Base-by-base conservation (phyloP, 2,888 invertebrate species). In the Drymonia ruficornis region DNA sequence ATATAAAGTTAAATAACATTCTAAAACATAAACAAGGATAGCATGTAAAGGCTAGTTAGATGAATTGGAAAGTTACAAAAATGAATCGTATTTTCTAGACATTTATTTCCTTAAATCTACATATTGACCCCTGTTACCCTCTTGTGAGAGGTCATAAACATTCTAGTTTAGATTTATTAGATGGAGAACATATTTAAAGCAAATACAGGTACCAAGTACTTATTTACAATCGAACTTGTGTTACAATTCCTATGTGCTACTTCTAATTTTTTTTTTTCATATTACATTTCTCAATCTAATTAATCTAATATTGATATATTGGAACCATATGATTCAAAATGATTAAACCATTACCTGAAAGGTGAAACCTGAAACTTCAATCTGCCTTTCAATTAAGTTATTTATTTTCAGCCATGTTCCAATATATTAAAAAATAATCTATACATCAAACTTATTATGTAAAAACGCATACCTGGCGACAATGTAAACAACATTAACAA, bases 401-500 rank as follows among this genome's bases (percentile, higher is more conserved):
- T 31, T 9, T 31, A 31, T 11, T 36, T 13, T 36, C 5, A 11
- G 11, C 11, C 13, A 36, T 9, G 71, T 76, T 67, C 78, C 75
- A 81, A 77, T 69, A 76, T 74, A 61, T 72, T 70, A 57, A 63
- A 56, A 63, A 59, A 45, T 68, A 68, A 63, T 67, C 72, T 78
- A 80, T 64, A 82, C 75, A 84, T 67, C 65, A 81, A 84, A 85
- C 79, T 72, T 88, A 88, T 83, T 83, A 89, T 83, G 61, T 78
- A 82, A 87, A 86, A 87, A 89, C 82, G 89, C 91, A 91, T 92
- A 92, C 92, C 92, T 92, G 92, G 92, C 92, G 92, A 92, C 92
- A 91, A 92, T 92, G 92, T 92, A 92, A 92, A 92, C 92, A 92
- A 92, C 91, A 91, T 87, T 91, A 89, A 91, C 72, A 89, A 91